Percentiles rank a stretch among this genome's conserved stretches.
These are phyloP conservation scores for Uloborus plumipes DNA, from an alignment of 2,888 invertebrate genomes.

Conservation along the genomic window DNA sequence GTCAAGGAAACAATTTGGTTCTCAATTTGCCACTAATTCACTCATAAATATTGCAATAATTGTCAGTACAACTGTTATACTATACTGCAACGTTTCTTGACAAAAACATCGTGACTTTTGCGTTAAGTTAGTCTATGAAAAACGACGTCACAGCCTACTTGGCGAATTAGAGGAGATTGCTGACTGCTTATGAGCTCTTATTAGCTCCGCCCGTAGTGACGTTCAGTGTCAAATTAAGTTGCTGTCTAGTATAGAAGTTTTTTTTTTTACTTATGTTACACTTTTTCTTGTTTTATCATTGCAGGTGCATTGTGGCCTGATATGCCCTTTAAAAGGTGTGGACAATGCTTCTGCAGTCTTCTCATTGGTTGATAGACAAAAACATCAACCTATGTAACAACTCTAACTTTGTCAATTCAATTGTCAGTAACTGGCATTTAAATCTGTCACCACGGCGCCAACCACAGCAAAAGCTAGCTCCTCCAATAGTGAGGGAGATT, in stretches of 20 bases:
- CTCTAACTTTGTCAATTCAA: constrained; percentile 27
- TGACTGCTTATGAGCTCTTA: too few relatives aligned
- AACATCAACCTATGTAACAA: constrained; percentile 41
- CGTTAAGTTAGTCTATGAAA: too few relatives aligned
- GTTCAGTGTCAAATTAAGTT: too few relatives aligned
- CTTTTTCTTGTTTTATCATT: not conserved
- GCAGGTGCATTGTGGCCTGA: constrained; percentile 70
- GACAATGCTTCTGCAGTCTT: constrained; percentile 69
- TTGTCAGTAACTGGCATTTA: constrained; percentile 62
- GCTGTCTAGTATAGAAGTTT: not conserved
- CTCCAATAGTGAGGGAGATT: constrained; percentile 95
- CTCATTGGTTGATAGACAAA: constrained; percentile 67
- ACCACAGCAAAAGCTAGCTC: constrained; percentile 77
- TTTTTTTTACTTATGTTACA: not conserved
- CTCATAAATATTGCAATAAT: too few relatives aligned
- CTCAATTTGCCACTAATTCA: too few relatives aligned
- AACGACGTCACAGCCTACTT: too few relatives aligned
- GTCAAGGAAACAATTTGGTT: too few relatives aligned
- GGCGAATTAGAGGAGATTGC: too few relatives aligned
- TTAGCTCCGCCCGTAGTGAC: too few relatives aligned
- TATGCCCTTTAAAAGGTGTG: constrained; percentile 71
- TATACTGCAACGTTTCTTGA: too few relatives aligned
- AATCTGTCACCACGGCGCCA: constrained; percentile 66
- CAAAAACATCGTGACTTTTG: too few relatives aligned
- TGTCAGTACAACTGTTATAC: not conserved